Base-by-base conservation (phyloP, 2,797 vertebrate species). In the Chiloscyllium punctatum region DNA sequence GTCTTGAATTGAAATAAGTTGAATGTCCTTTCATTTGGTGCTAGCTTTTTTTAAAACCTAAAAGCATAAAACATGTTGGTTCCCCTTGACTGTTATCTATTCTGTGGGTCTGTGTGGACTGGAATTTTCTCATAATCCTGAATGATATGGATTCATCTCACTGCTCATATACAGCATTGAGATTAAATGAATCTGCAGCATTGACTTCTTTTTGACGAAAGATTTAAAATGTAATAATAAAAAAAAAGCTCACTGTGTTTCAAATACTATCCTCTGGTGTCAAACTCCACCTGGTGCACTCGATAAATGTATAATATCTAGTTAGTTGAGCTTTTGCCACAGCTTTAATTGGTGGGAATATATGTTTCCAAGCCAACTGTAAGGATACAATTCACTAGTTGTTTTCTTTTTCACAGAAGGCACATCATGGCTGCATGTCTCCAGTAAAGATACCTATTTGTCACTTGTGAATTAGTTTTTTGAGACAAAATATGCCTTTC, bases 91-190 rank as follows among this genome's bases (percentile, higher is more conserved):
- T 72, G 30, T 71, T 72, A 94, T 94, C 92, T 94, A 30, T 94
- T 71, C 68, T 71, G 92, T 23, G 13, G 66, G 48, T 94, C 68
- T 71, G 92, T 51, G 92, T 48, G 92, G 37, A 94, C 66, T 71
- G 92, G 92, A 71, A 94, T 94, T 94, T 71, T 94, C 62, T 94
- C 69, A 94, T 94, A 94, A 94, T 94, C 91, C 91, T 25, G n/a
- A 94, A 94, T 94, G 68, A 94, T 48, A 71, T 71, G 92, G 92
- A 94, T 94, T 94, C 69, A 37, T 72, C 25, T 72, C 92, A 94
- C 92, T 72, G 68, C n/a, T 30, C 68, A 48, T 62, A 68, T n/a
- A 57, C 37, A 84, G 82, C n/a, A 9, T 33, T 15, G 66, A 94
- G n/a, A 72, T 71, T 4, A 71, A 94, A 48, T 94, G n/a, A 94